Evolutionary conservation across 30 jellyfish, hydroid and myxozoan genomes (phyloP).

Genomic region (Turritopsis rubra): DNA sequence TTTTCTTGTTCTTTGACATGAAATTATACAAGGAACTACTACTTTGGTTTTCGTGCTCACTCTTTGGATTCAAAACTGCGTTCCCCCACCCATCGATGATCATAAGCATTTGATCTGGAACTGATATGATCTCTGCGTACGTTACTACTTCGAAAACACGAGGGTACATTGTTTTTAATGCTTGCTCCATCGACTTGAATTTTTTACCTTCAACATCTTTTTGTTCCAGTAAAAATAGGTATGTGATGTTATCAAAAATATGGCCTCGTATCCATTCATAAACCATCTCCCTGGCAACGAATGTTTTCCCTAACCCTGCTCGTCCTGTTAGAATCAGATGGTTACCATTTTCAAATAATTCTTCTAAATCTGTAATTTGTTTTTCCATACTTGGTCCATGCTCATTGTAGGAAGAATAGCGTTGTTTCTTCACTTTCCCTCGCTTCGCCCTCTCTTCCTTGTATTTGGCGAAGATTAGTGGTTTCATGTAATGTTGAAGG

Average conservation of each 20-base stretch:
- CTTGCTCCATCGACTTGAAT: not conserved
- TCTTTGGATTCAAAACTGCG: not conserved
- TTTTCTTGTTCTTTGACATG: not conserved
- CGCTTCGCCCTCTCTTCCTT: not conserved
- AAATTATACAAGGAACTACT: not conserved
- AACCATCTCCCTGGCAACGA: not conserved
- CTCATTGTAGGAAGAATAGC: not conserved
- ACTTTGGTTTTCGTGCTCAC: not conserved
- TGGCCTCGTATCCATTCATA: slow-evolving; percentile 17
- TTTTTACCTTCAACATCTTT: slow-evolving; percentile 1
- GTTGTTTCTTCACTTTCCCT: not conserved
- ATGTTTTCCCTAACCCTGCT: slow-evolving; percentile 8
- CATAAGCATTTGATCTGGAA: slow-evolving; percentile 12
- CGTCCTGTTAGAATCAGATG: not conserved
- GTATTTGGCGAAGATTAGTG: not conserved
- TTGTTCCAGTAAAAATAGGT: not conserved
- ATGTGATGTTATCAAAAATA: not conserved
- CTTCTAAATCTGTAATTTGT: not conserved
- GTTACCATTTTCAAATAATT: not conserved
- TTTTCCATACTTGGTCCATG: not conserved
- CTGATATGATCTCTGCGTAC: not conserved
- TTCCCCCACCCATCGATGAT: slow-evolving; percentile 14
- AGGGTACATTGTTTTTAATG: not conserved
- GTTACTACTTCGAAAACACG: not conserved
- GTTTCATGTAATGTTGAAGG: not conserved